A percentile compares a stretch with the other conserved stretches of the same genome.
Evolutionary conservation across 92 coral and sea anemone genomes (phyloP).

Genomic region (Bergia sp.): DNA sequence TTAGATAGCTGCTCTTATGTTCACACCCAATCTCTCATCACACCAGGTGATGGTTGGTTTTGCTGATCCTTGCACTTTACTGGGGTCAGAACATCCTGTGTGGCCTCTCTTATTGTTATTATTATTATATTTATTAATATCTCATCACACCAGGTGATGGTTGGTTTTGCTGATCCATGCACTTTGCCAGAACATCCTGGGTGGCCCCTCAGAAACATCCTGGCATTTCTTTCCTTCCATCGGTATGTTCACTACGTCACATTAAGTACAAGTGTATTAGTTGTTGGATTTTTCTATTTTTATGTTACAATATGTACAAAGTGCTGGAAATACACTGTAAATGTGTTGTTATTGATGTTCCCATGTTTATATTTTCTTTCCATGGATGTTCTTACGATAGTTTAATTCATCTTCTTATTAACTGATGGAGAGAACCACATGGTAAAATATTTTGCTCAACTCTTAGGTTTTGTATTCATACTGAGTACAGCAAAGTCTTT

Average conservation of each 20-base stretch:
- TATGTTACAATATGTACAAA: not conserved
- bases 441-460: too few relatives aligned
- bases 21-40: not conserved
- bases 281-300: not conserved
- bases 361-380: too few relatives aligned
- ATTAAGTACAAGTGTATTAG: too few relatives aligned
- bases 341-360: too few relatives aligned
- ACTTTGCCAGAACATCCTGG: conserved; percentile 93
- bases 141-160: conserved; percentile 69
- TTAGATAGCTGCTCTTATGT: too few relatives aligned
- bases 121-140: too few relatives aligned
- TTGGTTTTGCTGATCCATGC: conserved; percentile 96
- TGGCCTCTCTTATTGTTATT: conserved; percentile 71
- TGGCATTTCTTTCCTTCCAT: conserved; percentile 76
- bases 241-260: conserved; percentile 62
- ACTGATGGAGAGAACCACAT: too few relatives aligned
- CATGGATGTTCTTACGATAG: too few relatives aligned
- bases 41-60: conserved; percentile 91
- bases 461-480: too few relatives aligned
- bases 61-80: conserved; percentile 92
- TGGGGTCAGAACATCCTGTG: conserved; percentile 78
- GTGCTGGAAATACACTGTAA: not conserved
- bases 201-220: conserved; percentile 96
- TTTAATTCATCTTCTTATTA: too few relatives aligned
- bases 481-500: too few relatives aligned